phyloP scores from a whole-genome alignment of 2,797 vertebrate species.

The Phaenicophaeus curvirostris region DNA sequence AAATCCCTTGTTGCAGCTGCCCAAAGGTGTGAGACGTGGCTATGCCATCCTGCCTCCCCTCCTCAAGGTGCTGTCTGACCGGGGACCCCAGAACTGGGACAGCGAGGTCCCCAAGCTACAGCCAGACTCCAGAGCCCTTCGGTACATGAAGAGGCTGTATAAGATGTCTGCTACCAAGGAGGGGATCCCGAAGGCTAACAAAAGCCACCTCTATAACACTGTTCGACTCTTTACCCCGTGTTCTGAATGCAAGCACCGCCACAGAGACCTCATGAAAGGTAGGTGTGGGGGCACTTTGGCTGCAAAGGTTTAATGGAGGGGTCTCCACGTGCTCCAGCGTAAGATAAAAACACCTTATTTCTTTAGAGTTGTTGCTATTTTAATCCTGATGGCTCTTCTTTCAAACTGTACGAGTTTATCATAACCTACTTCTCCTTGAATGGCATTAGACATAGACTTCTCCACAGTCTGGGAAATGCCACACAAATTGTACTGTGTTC shows the following conservation, averaged over 20 bases:
- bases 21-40: background rate
- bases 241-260: slow-evolving; percentile 74
- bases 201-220: slow-evolving; percentile 85
- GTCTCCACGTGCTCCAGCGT: fast-evolving
- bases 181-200: slow-evolving; percentile 77
- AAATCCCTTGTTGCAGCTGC: slow-evolving; percentile 4
- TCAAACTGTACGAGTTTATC: background rate
- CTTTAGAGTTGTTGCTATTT: background rate
- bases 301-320: fast-evolving
- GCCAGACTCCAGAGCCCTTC: slow-evolving; percentile 86
- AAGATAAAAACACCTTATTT: background rate
- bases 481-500: background rate
- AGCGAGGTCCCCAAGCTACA: slow-evolving; percentile 62
- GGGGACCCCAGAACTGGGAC: slow-evolving; percentile 67
- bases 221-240: slow-evolving; percentile 88
- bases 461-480: background rate
- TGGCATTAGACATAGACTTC: background rate
- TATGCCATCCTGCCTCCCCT: slow-evolving; percentile 81
- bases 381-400: background rate
- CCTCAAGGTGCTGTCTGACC: slow-evolving; percentile 83
- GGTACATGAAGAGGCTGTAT: slow-evolving; percentile 90
- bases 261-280: slow-evolving; percentile 44
- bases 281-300: background rate
- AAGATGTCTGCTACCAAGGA: slow-evolving; percentile 83
- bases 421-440: background rate